Base-by-base conservation (phyloP, 2,888 invertebrate species). In the Linyphia triangularis region DNA sequence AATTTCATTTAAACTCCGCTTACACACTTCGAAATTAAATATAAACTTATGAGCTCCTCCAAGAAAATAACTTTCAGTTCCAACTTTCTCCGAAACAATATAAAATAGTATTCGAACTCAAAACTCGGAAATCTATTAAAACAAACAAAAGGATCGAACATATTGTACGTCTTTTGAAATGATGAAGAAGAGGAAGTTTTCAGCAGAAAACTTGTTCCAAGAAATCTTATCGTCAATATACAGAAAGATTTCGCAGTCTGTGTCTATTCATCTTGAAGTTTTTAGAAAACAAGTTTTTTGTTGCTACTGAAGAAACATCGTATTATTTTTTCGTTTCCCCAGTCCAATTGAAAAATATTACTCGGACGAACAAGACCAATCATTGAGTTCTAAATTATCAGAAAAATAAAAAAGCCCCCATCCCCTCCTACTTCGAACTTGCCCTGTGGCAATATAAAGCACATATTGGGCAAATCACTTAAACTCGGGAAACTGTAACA, bases 391-490 rank as follows among this genome's bases (percentile, higher is more conserved):
- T 22, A 59, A 73, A 73, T 73, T 73, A 57, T 30, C 73, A 22
- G 30, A 22, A 28, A 72, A n/a, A n/a, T 9, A 28, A 51, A 30
- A 33, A 22, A 10, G 19, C 33, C n/a, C 13, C 1, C 9, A 26
- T 10, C 7, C 30, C 30, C 22, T 9, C 57, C 57, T 9, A 13
- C 19, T 24, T 40, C 24, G 26, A 26, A 51, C 22, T 59, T 33
- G 73, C 43, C 61, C 28, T 5, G 33, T n/a, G 30, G 82, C 82
- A 72, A 59, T 82, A 82, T 30, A 83, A 65, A 83, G 73, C 83
- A 83, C 65, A 75, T 83, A 75, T 73, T 73, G 83, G 33, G 73
- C 83, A 83, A 83, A 73, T 83, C 83, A 75, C 83, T 83, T 65
- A 81, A 75, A 57, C 51, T 75, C 65, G 43, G 78, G 65, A 73